Conservation (phyloP, 1,140 invertebrate species). For the Drosophila sp. region DNA sequence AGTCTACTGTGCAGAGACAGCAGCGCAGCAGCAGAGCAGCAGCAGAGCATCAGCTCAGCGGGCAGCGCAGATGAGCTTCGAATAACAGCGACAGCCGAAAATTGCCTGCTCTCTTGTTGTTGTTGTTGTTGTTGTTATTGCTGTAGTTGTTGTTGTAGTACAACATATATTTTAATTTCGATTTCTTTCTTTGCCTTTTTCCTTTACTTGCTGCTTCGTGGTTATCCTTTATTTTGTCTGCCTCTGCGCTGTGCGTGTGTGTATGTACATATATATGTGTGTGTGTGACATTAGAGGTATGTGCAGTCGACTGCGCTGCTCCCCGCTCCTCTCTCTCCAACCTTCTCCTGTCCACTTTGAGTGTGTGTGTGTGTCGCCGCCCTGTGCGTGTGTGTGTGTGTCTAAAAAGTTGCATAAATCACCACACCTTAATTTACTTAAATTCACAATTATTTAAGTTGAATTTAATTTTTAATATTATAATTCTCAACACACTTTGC, state of each 20-base stretch:
- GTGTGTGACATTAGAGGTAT: constrained; percentile 64
- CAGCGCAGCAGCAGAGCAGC: constrained; percentile 42
- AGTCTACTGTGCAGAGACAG: neutral
- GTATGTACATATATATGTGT: constrained; percentile 24
- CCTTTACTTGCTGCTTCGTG: constrained; percentile 43
- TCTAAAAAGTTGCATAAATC: constrained; percentile 83
- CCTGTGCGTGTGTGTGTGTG: constrained; percentile 17
- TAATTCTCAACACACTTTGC: constrained; percentile 31
- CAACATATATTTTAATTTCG: constrained; percentile 81
- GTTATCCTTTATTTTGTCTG: constrained; percentile 78
- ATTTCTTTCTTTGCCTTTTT: constrained; percentile 76
- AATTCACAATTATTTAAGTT: constrained; percentile 37
- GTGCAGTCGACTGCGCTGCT: constrained; percentile 52
- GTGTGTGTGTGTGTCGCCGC: constrained; percentile 33
- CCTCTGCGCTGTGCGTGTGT: constrained; percentile 31
- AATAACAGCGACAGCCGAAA: constrained; percentile 81
- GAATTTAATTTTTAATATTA: too few relatives aligned
- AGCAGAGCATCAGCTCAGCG: neutral
- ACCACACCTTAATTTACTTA: constrained; percentile 84
- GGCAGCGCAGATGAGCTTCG: constrained; percentile 67
- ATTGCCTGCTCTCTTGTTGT: constrained; percentile 42
- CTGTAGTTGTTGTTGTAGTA: constrained; percentile 33
- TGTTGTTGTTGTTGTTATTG: constrained; percentile 29
- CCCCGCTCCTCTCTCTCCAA: constrained; percentile 16
- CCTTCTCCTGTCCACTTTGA: neutral